Evolutionary conservation across 2,113 vertebrate genomes (phyloP), one percentile per base, ranked within the genome.

Genomic region (Donacobius atricapilla): DNA sequence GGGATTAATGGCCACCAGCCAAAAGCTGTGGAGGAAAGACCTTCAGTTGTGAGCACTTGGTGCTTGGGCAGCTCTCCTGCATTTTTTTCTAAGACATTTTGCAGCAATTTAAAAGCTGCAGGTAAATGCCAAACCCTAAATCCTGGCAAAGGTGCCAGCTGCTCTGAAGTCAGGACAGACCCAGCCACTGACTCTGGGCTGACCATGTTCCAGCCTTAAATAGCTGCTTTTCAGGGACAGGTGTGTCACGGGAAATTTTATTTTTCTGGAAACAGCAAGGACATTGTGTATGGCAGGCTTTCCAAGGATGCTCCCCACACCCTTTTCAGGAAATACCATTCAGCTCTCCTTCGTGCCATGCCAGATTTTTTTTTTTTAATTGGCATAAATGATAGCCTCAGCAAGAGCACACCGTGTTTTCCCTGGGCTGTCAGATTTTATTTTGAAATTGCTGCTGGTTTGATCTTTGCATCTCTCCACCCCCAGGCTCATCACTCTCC

Each of bases 291-390:
- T 89, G 71, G 39, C 86, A 92, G 81, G 93, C 88, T 97, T 97
- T 97, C 97, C 96, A 97, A 96, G 97, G 97, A 97, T 97, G 96
- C 86, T 95, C 95, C 90, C 77, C 96, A 95, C 86, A 28, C 91
- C 96, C 97, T 95, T 95, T 77, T 63, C 95, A 97, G 97, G 97
- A 98, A 98, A 96, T 95, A 93, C 87, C 85, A 57, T 1, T 33
- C 95, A 66, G 75, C 83, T 94, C 96, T 97, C 97, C 96, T 96
- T 45, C 22, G 28, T 94, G 93, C 81, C 58, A 50, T 90, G 97
- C 97, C 97, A 97, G 51, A 10, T 78, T 51, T 31, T 65, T 84
- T 94, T 80, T 95, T 64, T 95, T 94, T 64, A 89, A 95, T 94
- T 92, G 95, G 91, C 95, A 96, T 79, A 94, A 97, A 93, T 47